Percentiles rank a stretch among this genome's conserved stretches.
Conservation (phyloP, 2,797 vertebrate species). For the Platyrinchus mystaceus region DNA sequence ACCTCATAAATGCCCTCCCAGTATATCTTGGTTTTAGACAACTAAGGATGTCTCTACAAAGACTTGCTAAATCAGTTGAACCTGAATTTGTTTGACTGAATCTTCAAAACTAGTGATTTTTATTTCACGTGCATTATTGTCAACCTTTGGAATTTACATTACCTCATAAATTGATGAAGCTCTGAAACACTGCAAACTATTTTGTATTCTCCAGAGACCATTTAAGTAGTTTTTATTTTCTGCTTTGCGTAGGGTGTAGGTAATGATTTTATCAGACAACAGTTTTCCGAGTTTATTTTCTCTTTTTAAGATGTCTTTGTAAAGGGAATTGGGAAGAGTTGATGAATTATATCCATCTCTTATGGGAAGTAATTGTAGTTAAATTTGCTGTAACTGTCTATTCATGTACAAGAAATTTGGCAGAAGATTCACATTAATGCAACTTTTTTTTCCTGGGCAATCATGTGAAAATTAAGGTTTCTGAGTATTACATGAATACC, state of each 20-base stretch:
- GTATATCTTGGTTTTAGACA: not conserved
- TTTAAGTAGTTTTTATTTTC: conserved; percentile 64
- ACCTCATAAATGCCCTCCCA: not conserved
- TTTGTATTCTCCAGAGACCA: conserved; percentile 30
- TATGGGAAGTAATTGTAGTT: conserved; percentile 82
- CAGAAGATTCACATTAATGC: conserved; percentile 70
- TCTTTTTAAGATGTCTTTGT: conserved; percentile 75
- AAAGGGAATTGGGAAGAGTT: conserved; percentile 69
- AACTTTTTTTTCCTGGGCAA: conserved; percentile 31
- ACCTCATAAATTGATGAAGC: not conserved
- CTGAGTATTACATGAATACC: not conserved
- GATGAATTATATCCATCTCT: conserved; percentile 77
- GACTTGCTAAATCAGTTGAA: not conserved
- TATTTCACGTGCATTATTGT: not conserved
- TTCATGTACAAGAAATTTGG: conserved; percentile 77
- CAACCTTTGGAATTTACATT: conserved; percentile 26
- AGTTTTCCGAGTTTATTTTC: conserved; percentile 65
- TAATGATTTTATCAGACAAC: conserved; percentile 75
- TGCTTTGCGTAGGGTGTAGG: conserved; percentile 66
- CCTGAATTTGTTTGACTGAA: not conserved
- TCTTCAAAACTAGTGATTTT: not conserved
- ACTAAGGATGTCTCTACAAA: not conserved
- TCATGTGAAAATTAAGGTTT: conserved; percentile 36
- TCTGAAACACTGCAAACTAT: conserved; percentile 40
- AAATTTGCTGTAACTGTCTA: conserved; percentile 80